Percentiles rank a stretch among this genome's conserved stretches.
Evolutionary conservation across 2,888 invertebrate genomes (phyloP).

Genomic region (Oscheius onirici): DNA sequence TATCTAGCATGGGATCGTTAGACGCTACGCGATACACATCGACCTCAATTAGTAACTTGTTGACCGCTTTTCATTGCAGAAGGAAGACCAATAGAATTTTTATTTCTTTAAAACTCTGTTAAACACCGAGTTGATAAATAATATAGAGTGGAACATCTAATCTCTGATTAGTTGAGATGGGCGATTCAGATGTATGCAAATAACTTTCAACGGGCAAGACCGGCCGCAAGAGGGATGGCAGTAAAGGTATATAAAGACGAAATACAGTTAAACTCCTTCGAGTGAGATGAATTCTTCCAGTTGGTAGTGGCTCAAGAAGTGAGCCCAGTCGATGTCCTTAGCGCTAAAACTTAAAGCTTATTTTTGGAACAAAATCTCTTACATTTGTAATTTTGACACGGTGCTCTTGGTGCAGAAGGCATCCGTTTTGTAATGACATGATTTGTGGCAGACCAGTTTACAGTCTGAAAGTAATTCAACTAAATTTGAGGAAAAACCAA

Average conservation of each 20-base stretch:
- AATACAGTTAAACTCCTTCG: conserved; percentile 51
- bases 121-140: background rate
- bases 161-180: background rate
- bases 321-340: conserved; percentile 69
- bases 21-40: conserved; percentile 23
- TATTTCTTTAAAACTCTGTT: no score
- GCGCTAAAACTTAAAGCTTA: conserved; percentile 41
- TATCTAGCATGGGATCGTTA: conserved; percentile 20
- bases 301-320: conserved; percentile 64
- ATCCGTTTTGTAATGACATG: conserved; percentile 68
- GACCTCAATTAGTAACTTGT: conserved; percentile 31
- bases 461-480: conserved; percentile 61
- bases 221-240: conserved; percentile 31
- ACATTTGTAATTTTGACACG: conserved; percentile 60
- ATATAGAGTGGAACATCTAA: background rate
- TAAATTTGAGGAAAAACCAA: conserved; percentile 37
- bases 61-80: background rate
- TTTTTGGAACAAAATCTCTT: conserved; percentile 28
- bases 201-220: conserved; percentile 32
- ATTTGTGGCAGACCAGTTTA: conserved; percentile 70
- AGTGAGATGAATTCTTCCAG: conserved; percentile 67
- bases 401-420: conserved; percentile 64
- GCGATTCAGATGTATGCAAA: conserved; percentile 26
- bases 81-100: background rate
- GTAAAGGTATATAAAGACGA: background rate